Evolutionary conservation across 2,113 vertebrate genomes (phyloP).

Genomic region (Sigmodon hispidus): DNA sequence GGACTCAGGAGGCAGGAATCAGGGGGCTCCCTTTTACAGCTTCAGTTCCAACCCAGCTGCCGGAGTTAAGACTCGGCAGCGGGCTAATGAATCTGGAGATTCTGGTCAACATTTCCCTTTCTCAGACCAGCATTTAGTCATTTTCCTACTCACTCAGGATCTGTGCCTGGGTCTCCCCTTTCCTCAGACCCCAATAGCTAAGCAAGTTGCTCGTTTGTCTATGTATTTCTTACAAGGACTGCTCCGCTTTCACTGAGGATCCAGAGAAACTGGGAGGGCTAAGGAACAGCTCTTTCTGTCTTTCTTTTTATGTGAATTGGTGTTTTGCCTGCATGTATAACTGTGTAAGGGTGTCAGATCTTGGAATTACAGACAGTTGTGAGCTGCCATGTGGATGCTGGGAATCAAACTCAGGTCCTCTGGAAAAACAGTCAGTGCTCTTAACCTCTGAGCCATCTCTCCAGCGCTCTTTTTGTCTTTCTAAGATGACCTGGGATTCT

Average conservation of each 20-base stretch:
- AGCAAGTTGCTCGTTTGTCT: not conserved
- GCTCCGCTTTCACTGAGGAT: not conserved
- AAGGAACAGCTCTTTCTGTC: not conserved
- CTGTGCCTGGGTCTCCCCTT: not conserved
- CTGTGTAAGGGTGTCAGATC: too few species aligned
- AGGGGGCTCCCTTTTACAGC: not conserved
- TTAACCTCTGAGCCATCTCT: too few species aligned
- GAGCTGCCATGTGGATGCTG: too few species aligned
- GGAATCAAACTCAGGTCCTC: too few species aligned
- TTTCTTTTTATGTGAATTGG: too few species aligned
- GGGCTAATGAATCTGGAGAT: not conserved
- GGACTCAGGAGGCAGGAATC: not conserved
- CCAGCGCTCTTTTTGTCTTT: not conserved
- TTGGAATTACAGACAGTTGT: too few species aligned
- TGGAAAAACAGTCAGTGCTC: too few species aligned
- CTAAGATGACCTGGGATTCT: not conserved
- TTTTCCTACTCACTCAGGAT: not conserved
- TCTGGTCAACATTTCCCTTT: not conserved
- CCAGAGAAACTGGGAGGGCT: not conserved
- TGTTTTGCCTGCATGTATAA: too few species aligned
- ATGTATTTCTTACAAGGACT: not conserved
- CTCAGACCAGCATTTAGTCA: not conserved
- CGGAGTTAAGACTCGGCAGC: not conserved
- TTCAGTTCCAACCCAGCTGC: not conserved
- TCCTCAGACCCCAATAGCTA: not conserved